A percentile compares a stretch with the other conserved stretches of the same genome.
phyloP scores from a whole-genome alignment of 2,113 vertebrate species.

The Hyaena hyaena region DNA sequence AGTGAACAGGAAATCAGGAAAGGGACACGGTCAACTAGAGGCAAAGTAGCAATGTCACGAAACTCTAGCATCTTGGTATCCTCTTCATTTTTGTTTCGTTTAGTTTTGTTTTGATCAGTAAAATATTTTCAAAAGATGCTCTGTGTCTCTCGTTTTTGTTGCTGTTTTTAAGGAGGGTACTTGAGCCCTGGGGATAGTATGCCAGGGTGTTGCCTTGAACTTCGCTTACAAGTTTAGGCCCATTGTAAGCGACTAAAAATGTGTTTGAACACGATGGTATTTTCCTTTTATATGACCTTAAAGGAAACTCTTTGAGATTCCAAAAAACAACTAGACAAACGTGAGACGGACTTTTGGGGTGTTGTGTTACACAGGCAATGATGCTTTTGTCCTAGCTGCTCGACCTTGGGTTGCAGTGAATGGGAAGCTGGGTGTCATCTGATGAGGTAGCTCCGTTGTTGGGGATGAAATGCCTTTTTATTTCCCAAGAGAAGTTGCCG shows the following conservation, averaged over 20 bases:
- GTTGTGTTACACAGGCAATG: slow-evolving; percentile 61
- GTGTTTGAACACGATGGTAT: slow-evolving; percentile 30
- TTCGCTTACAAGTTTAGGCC: not conserved
- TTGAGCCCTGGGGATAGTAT: not conserved
- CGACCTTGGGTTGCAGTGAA: not conserved
- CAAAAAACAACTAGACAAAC: not conserved
- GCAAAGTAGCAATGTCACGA: not conserved
- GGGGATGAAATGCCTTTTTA: slow-evolving; percentile 76
- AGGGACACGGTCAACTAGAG: too few relatives aligned
- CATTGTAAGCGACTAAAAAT: slow-evolving; percentile 18
- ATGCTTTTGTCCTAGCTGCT: slow-evolving; percentile 57
- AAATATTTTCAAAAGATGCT: not conserved
- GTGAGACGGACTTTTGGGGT: slow-evolving; percentile 22
- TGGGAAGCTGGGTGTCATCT: not conserved
- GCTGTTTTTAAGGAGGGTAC: not conserved
- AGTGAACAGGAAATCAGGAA: not conserved
- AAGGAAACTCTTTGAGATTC: slow-evolving; percentile 59
- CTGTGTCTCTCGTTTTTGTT: not conserved
- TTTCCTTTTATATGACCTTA: slow-evolving; percentile 65
- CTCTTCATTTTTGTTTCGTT: not conserved
- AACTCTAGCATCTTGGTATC: not conserved
- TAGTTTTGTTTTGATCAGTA: not conserved
- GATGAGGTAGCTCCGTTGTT: slow-evolving; percentile 54
- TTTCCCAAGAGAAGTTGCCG: slow-evolving; percentile 71
- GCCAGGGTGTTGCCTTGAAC: not conserved